These are phyloP conservation scores for Troglohyphantes excavatus DNA, from an alignment of 2,888 invertebrate species.

Conservation along the genomic window DNA sequence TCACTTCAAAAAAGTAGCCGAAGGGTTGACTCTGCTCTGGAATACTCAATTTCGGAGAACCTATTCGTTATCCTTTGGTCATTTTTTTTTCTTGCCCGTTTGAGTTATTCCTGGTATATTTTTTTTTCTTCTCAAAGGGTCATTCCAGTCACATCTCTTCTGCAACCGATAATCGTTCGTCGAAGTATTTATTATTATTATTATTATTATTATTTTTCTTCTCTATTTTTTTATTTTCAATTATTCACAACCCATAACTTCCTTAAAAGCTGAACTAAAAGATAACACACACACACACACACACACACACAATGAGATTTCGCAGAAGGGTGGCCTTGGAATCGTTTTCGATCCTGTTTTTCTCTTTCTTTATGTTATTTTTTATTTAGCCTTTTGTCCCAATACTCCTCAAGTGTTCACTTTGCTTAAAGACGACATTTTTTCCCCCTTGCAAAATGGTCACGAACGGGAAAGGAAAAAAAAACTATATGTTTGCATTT, in stretches of 20 bases:
- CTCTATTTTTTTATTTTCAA: conserved; percentile 23
- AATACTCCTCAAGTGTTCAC: neutral
- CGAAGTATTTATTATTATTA: too few species aligned
- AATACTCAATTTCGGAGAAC: conserved; percentile 57
- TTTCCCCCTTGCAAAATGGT: neutral
- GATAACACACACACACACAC: conserved; percentile 38
- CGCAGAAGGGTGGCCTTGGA: conserved; percentile 32
- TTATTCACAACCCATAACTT: conserved; percentile 71
- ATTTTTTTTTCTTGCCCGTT: conserved; percentile 29
- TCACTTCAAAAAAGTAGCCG: conserved; percentile 59
- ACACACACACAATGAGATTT: conserved; percentile 41
- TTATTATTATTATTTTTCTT: too few species aligned
- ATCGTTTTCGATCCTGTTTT: neutral
- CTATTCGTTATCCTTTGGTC: conserved; percentile 54
- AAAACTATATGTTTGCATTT: neutral
- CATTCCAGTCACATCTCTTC: conserved; percentile 76
- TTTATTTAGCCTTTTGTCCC: neutral
- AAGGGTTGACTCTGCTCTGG: conserved; percentile 55
- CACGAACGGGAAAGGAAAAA: conserved; percentile 4
- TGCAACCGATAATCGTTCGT: conserved; percentile 73
- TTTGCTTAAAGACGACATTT: neutral
- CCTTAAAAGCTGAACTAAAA: conserved; percentile 68
- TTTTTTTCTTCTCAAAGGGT: neutral
- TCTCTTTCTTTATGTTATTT: neutral
- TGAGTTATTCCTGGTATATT: neutral